A percentile compares a stretch with the other conserved stretches of the same genome.
phyloP scores from a whole-genome alignment of 2,113 vertebrate genomes.

The Mungos mungo region DNA sequence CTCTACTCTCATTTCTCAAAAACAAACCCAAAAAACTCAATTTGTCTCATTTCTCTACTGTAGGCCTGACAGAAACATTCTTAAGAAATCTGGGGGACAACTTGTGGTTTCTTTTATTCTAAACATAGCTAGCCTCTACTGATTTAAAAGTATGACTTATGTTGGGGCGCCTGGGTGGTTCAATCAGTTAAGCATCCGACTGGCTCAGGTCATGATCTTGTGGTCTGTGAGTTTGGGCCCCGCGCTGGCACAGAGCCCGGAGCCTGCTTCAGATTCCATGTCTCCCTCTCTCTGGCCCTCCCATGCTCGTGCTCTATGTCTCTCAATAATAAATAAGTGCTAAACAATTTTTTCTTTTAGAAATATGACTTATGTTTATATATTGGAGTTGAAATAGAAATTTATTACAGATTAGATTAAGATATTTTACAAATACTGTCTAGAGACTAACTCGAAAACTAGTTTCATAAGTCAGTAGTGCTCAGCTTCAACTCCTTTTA shows the following conservation, averaged over 20 bases:
- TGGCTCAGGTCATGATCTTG: no score
- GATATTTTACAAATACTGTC: conserved; percentile 25
- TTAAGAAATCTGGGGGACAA: conserved; percentile 33
- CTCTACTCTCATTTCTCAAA: neutral
- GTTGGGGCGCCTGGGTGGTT: no score
- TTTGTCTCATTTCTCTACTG: conserved; percentile 37
- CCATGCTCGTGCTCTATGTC: no score
- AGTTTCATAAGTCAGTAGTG: neutral
- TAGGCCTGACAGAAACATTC: conserved; percentile 13
- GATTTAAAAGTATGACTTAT: neutral
- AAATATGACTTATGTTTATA: conserved; percentile 24
- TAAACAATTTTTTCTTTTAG: no score
- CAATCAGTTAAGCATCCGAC: no score
- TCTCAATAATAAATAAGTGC: no score
- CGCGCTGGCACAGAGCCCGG: no score
- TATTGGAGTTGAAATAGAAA: conserved; percentile 43
- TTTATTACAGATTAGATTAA: conserved; percentile 45
- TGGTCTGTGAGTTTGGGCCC: no score
- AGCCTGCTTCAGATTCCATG: no score
- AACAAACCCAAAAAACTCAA: neutral
- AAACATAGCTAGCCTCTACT: conserved; percentile 35
- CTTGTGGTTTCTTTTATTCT: conserved; percentile 63
- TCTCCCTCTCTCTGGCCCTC: no score
- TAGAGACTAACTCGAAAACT: conserved; percentile 32
- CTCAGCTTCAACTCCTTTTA: conserved; percentile 1